Conservation (phyloP, 2,888 invertebrate genomes). For the Caenorhabditis sp. region DNA sequence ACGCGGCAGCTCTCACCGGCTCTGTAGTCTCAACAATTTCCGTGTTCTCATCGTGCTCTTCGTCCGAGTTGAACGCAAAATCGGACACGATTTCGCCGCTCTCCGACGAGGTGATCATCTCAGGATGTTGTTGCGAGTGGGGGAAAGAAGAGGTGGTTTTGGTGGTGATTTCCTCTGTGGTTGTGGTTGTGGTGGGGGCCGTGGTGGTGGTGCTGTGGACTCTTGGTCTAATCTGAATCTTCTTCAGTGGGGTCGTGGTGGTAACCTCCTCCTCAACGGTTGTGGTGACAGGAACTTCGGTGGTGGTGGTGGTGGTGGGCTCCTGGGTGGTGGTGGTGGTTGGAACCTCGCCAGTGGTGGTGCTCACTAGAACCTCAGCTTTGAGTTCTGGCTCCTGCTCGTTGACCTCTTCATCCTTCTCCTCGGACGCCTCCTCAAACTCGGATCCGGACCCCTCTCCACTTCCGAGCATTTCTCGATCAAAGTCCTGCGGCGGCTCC, state of each 20-base stretch:
- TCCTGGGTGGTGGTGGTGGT: no score
- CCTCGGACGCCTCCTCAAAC: slow-evolving; percentile 31
- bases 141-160: slow-evolving; percentile 48
- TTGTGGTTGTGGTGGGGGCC: slow-evolving; percentile 21
- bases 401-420: slow-evolving; percentile 10
- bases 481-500: slow-evolving; percentile 19
- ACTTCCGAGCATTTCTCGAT: slow-evolving; percentile 32
- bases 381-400: no score
- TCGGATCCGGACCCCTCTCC: slow-evolving; percentile 41
- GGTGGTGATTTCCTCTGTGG: slow-evolving; percentile 13
- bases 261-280: slow-evolving; percentile 12
- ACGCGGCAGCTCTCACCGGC: slow-evolving; percentile 32
- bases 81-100: slow-evolving; percentile 26
- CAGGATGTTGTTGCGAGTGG: slow-evolving; percentile 10
- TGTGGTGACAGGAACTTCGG: background rate
- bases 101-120: slow-evolving; percentile 37
- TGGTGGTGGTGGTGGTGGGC: slow-evolving; percentile 13
- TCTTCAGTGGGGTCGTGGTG: slow-evolving; percentile 41
- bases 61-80: slow-evolving; percentile 55
- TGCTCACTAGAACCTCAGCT: no score
- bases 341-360: background rate
- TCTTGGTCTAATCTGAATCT: slow-evolving; percentile 45
- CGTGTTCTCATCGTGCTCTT: slow-evolving; percentile 45
- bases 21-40: slow-evolving; percentile 56
- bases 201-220: slow-evolving; percentile 32